Evolutionary conservation across 2,113 vertebrate species (phyloP), one percentile per base, ranked within the genome.

Genomic region (Myrmophylax atrothorax): DNA sequence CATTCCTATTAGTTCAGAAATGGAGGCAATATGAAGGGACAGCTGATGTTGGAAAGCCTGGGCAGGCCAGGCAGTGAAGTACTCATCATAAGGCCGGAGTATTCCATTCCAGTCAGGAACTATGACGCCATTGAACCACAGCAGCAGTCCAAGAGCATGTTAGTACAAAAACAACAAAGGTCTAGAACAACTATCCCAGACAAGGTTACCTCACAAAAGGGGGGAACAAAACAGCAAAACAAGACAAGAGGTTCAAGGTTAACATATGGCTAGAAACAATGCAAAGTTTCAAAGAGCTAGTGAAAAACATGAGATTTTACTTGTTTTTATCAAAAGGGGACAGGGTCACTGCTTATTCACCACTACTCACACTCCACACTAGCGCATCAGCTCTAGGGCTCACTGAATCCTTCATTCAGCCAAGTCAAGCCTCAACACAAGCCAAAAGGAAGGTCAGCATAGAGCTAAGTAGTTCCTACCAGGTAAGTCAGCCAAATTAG

Each of bases 1-100:
- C 25, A 24, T 29, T 69, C 47, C 37, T 50, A 40, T 28, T 31
- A 18, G 17, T 10, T 66, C 59, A 58, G 38, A 38, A 92, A 58
- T 1, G 14, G 29, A 28, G 18, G 12, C 8, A 76, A 76, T 33
- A 76, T 0, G 10, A 78, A 73, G 29, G 17, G 35, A 55, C 18
- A 23, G n/a, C 4, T 0, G 3, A 29, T 22, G 24, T 56, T 20
- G 25, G 50, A 60, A 89, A 78, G 60, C 28, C 28, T 44, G 26
- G 12, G 38, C 33, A 90, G n/a, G 14, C 2, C 2, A 35, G 7
- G 37, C 37, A 66, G 23, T 0, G 2, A 74, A 38, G 50, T 3
- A 29, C 4, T 17, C 4, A 1, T 24, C 0, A 1, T 23, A 75
- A 74, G 12, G 52, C 18, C 49, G 47, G 33, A 42, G 20, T 44